A percentile compares a stretch with the other conserved stretches of the same genome.
phyloP scores from a whole-genome alignment of 2,888 invertebrate species.

The Busseola fusca region DNA sequence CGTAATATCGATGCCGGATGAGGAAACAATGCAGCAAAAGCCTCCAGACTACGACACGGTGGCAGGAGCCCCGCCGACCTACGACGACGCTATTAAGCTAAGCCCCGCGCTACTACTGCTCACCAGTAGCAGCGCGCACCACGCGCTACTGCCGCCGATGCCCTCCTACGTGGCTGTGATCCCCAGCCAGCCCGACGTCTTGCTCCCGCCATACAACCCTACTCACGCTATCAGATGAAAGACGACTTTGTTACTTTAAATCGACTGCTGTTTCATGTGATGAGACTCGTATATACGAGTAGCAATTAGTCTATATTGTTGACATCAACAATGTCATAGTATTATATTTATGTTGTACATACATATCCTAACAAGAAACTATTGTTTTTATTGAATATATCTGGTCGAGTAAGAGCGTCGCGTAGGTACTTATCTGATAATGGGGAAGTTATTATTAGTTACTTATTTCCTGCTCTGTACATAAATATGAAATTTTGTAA shows the following conservation, averaged over 20 bases:
- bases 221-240: conserved; percentile 87
- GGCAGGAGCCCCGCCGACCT: conserved; percentile 91
- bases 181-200: conserved; percentile 77
- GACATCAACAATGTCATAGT: conserved; percentile 74
- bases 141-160: conserved; percentile 64
- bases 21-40: conserved; percentile 90
- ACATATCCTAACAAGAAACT: conserved; percentile 83
- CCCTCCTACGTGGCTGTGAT: conserved; percentile 71
- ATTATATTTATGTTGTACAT: conserved; percentile 81
- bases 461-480: conserved; percentile 82
- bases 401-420: conserved; percentile 75
- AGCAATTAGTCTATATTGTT: conserved; percentile 69
- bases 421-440: conserved; percentile 89
- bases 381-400: conserved; percentile 74
- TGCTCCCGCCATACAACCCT: conserved; percentile 77
- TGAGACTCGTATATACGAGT: conserved; percentile 74
- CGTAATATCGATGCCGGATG: conserved; percentile 90
- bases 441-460: conserved; percentile 80
- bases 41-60: conserved; percentile 93
- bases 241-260: conserved; percentile 78
- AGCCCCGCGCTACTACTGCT: conserved; percentile 89
- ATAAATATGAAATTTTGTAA: conserved; percentile 78
- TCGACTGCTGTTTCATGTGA: conserved; percentile 87
- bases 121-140: conserved; percentile 77
- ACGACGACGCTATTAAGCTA: conserved; percentile 92